phyloP scores from a whole-genome alignment of 2,113 vertebrate species.

The Gorsachius goisagi region DNA sequence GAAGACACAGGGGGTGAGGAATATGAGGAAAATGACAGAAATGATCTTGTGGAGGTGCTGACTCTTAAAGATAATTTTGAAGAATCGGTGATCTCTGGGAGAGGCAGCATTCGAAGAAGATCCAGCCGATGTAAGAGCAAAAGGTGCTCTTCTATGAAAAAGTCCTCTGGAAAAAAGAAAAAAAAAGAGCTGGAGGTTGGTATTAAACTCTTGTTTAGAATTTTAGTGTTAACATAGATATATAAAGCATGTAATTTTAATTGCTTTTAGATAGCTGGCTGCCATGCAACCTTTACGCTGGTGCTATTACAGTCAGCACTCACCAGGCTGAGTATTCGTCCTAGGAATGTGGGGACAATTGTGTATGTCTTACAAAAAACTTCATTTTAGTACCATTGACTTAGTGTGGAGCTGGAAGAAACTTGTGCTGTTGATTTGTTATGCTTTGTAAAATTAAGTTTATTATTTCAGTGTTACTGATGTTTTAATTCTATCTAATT shows the following conservation, averaged over 20 bases:
- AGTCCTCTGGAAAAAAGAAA: slow-evolving; percentile 23
- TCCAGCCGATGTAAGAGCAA: slow-evolving; percentile 29
- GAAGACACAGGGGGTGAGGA: background rate
- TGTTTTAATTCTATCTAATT: background rate
- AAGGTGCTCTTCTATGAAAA: slow-evolving; percentile 28
- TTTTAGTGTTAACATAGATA: background rate
- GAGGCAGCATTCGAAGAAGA: background rate
- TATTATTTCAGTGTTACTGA: background rate
- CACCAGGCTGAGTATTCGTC: background rate
- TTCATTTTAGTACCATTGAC: background rate
- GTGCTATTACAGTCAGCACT: background rate
- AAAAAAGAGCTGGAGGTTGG: slow-evolving; percentile 31
- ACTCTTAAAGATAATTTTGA: background rate
- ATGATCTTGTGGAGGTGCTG: background rate
- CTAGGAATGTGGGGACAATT: background rate
- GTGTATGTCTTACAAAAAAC: background rate
- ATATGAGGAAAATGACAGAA: background rate
- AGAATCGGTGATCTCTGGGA: background rate
- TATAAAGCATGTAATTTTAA: background rate
- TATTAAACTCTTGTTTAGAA: background rate
- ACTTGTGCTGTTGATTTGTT: background rate
- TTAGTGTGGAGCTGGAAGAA: background rate
- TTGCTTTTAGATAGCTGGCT: background rate
- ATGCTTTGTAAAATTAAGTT: background rate
- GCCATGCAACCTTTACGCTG: background rate